Percentiles rank a stretch among this genome's conserved stretches.
Conservation (phyloP, 2,113 vertebrate genomes). For the Callorhinus ursinus region DNA sequence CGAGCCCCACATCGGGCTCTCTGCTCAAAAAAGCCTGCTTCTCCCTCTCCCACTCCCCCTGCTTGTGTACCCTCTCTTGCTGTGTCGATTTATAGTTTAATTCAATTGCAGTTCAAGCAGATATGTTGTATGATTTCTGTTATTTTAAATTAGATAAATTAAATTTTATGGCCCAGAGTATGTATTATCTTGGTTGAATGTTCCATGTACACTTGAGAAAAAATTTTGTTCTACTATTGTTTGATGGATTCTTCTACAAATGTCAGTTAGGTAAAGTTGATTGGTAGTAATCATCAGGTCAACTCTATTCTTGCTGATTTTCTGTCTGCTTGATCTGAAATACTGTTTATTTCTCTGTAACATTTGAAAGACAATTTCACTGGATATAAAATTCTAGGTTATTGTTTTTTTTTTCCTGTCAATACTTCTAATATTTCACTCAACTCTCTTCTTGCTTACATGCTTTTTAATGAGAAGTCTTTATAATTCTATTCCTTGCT, state of each 20-base stretch:
- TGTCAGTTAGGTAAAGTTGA: neutral
- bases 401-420: neutral
- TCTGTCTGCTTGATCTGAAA: neutral
- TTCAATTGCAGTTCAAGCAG: neutral
- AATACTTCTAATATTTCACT: neutral
- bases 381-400: neutral
- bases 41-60: too few relatives aligned
- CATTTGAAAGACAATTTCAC: neutral
- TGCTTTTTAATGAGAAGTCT: neutral
- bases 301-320: neutral
- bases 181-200: neutral
- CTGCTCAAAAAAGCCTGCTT: too few relatives aligned
- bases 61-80: too few relatives aligned
- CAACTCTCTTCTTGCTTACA: neutral
- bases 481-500: neutral
- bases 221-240: neutral
- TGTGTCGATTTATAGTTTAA: neutral
- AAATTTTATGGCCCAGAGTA: neutral
- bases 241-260: neutral
- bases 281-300: neutral
- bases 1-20: too few relatives aligned
- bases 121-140: neutral
- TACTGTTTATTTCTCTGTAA: neutral
- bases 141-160: neutral
- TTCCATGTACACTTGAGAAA: neutral